These are phyloP conservation scores for Hartigia nigra DNA, from an alignment of 2,888 invertebrate species.

Conservation along the genomic window DNA sequence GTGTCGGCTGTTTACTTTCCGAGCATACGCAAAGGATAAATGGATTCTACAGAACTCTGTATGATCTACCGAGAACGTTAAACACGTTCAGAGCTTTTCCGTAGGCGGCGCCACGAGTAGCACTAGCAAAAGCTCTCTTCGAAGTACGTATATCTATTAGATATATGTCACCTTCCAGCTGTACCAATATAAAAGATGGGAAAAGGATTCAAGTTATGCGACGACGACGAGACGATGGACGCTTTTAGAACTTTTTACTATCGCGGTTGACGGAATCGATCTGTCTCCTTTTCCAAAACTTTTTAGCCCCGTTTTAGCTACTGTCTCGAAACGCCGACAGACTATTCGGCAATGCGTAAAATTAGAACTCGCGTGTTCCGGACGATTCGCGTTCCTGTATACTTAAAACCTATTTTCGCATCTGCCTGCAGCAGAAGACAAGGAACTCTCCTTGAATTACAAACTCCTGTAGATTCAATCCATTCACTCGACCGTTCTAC, in stretches of 20 bases:
- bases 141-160: neutral
- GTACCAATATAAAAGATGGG: neutral
- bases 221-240: constrained; percentile 19
- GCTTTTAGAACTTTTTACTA: constrained; percentile 34
- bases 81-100: neutral
- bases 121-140: neutral
- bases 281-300: neutral
- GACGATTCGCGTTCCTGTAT: constrained; percentile 31
- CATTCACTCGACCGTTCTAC: constrained; percentile 20
- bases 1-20: neutral
- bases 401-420: constrained; percentile 31
- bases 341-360: constrained; percentile 37
- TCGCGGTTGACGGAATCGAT: constrained; percentile 37
- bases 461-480: constrained; percentile 16
- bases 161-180: neutral
- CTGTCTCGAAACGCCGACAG: neutral
- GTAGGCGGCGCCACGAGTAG: neutral
- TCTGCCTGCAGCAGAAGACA: neutral
- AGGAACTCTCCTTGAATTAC: neutral
- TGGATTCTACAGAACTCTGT: neutral
- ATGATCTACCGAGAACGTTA: neutral
- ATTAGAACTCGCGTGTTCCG: constrained; percentile 41
- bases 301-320: neutral
- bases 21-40: neutral
- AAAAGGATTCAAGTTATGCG: neutral